These are phyloP conservation scores for Sarcophaga peregrina DNA, from an alignment of 1,140 invertebrate species.

Conservation along the genomic window DNA sequence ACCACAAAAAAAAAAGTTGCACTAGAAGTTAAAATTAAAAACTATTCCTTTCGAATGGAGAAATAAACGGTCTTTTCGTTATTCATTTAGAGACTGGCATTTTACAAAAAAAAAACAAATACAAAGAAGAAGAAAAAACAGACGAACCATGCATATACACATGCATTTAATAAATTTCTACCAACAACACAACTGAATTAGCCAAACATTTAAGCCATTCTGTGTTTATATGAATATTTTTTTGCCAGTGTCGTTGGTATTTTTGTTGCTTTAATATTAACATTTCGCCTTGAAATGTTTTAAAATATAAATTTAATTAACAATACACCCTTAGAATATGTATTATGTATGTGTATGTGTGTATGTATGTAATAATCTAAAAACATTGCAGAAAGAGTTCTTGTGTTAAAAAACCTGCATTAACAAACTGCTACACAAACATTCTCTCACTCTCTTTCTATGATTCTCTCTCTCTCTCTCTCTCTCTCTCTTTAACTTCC, in stretches of 20 bases:
- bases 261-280: background rate
- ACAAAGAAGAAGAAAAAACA: no score
- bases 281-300: constrained; percentile 10
- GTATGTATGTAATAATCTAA: no score
- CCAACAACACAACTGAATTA: background rate
- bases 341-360: background rate
- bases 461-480: background rate
- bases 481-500: no score
- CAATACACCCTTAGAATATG: background rate
- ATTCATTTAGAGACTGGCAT: no score
- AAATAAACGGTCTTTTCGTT: no score
- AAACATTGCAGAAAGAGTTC: no score
- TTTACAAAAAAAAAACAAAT: no score
- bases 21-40: background rate
- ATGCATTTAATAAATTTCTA: background rate
- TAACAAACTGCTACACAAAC: background rate
- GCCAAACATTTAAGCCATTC: background rate
- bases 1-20: background rate
- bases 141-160: background rate
- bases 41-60: background rate
- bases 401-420: background rate
- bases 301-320: constrained; percentile 20
- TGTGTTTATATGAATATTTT: background rate
- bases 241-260: background rate
- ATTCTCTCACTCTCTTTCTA: background rate